A percentile compares a stretch with the other conserved stretches of the same genome.
These are phyloP conservation scores for Celastrina argiolus DNA, from an alignment of 2,888 invertebrate genomes.

Conservation along the genomic window DNA sequence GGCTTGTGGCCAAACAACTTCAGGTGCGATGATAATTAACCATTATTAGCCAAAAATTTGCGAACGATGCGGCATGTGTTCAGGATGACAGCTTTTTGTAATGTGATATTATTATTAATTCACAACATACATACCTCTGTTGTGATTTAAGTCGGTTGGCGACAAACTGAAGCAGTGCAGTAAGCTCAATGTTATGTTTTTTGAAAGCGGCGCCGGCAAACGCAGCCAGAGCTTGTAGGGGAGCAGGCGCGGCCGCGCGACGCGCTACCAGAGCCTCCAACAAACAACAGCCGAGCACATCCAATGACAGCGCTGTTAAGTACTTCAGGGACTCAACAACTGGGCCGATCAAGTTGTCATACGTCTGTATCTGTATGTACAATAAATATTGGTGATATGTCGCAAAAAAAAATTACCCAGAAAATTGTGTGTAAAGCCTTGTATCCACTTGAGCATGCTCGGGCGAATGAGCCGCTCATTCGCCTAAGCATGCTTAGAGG, in stretches of 20 bases:
- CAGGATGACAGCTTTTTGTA: no score
- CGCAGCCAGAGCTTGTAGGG: slow-evolving; percentile 95
- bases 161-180: slow-evolving; percentile 96
- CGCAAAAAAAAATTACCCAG: not conserved
- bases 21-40: no score
- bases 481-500: slow-evolving; percentile 16
- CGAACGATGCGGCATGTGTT: no score
- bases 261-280: slow-evolving; percentile 87
- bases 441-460: slow-evolving; percentile 15
- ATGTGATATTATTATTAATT: no score
- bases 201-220: slow-evolving; percentile 98
- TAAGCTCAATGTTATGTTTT: slow-evolving; percentile 97
- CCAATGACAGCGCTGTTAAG: slow-evolving; percentile 95
- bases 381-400: not conserved
- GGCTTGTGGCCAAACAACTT: no score
- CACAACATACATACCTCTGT: slow-evolving; percentile 82
- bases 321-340: slow-evolving; percentile 99
- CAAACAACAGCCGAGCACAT: slow-evolving; percentile 96
- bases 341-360: slow-evolving; percentile 95
- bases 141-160: slow-evolving; percentile 97
- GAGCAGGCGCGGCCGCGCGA: slow-evolving; percentile 82
- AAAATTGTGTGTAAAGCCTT: no score
- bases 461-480: not conserved
- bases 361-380: slow-evolving; percentile 90
- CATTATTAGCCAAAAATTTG: no score